Evolutionary conservation across 2,797 vertebrate species (phyloP).

Genomic region (Gymnothorax javanicus): DNA sequence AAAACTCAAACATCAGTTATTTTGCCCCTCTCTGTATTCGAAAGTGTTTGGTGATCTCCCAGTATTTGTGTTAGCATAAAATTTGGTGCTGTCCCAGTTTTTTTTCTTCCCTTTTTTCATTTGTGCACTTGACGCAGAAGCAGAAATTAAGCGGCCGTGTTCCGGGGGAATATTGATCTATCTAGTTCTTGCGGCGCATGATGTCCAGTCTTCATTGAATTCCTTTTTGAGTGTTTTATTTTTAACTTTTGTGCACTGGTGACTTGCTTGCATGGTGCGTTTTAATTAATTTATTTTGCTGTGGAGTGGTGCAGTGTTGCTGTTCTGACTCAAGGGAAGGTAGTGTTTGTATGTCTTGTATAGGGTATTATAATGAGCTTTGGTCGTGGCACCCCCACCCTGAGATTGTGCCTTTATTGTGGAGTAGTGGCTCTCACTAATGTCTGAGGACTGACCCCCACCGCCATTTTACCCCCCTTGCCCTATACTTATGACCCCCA

Average conservation of each 20-base stretch:
- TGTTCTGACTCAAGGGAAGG: not conserved
- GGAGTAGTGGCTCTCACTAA: constrained; percentile 24
- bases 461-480: too few relatives aligned
- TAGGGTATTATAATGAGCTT: not conserved
- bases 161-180: not conserved
- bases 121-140: not conserved
- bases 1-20: not conserved
- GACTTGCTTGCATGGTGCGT: not conserved
- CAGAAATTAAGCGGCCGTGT: not conserved
- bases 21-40: not conserved
- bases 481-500: too few relatives aligned
- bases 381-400: not conserved
- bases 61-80: not conserved
- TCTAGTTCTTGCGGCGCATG: not conserved
- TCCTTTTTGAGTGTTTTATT: not conserved
- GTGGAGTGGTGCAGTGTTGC: not conserved
- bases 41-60: not conserved
- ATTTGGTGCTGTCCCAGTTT: not conserved
- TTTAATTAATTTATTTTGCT: not conserved
- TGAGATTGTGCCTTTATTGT: constrained; percentile 26
- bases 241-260: not conserved
- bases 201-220: not conserved
- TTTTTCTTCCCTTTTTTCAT: not conserved
- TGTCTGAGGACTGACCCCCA: constrained; percentile 25
- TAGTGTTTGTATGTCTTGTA: not conserved